Evolutionary conservation across 1,140 invertebrate genomes (phyloP).

Genomic region (Hypsibius dujardini): DNA sequence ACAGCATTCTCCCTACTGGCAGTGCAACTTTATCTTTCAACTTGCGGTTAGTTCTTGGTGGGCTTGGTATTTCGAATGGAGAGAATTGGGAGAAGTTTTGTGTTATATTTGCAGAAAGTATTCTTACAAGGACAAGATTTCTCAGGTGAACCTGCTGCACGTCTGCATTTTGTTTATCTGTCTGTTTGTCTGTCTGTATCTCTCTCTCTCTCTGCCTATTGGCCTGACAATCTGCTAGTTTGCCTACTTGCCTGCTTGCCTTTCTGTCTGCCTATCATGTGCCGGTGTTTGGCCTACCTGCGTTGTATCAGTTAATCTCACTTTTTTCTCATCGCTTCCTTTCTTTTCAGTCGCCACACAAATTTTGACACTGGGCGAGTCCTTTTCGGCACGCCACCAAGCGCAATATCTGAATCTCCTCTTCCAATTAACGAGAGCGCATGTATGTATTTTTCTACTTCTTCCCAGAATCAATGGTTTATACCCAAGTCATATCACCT

Average conservation of each 20-base stretch:
- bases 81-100: neutral
- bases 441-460: neutral
- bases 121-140: constrained; percentile 2
- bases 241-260: too few species aligned
- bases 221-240: too few species aligned
- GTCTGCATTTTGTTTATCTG: neutral
- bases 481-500: too few species aligned
- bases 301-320: too few species aligned
- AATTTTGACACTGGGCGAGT: constrained; percentile 14
- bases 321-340: too few species aligned
- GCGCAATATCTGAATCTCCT: neutral
- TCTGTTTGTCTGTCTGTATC: neutral
- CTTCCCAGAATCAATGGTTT: too few species aligned
- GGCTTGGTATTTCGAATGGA: neutral
- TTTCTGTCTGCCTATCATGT: too few species aligned
- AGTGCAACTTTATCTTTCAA: constrained; percentile 11
- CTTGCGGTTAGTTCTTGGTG: neutral
- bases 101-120: neutral
- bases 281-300: too few species aligned
- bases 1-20: constrained; percentile 16
- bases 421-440: constrained; percentile 5
- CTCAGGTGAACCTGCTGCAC: neutral
- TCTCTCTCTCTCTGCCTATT: too few species aligned
- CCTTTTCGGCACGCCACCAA: constrained; percentile 1
- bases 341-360: constrained; percentile 3